Evolutionary conservation across 2,113 vertebrate species (phyloP).

Genomic region (sheep (Ovis aries)): ARS-UI_Ramb_v3.0 NC_056054.1:121387001-121387500

Average conservation of each 20-base stretch:
- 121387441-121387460: accelerated
- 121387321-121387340: accelerated
- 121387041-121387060: neutral
- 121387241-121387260: slow-evolving; percentile 89
- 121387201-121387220: slow-evolving; percentile 90
- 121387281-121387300: neutral
- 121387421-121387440: neutral
- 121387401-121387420: neutral
- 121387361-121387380: neutral
- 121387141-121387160: slow-evolving; percentile 93
- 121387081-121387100: slow-evolving; percentile 82
- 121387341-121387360: neutral
- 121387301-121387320: neutral
- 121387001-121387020: slow-evolving; percentile 36
- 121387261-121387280: slow-evolving; percentile 42
- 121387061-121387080: neutral
- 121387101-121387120: slow-evolving; percentile 92
- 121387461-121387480: accelerated
- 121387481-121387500: neutral
- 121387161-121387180: slow-evolving; percentile 94
- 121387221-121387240: slow-evolving; percentile 95
- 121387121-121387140: slow-evolving; percentile 91
- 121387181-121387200: slow-evolving; percentile 91
- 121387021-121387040: neutral
- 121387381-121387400: accelerated